Percentiles rank a stretch among this genome's conserved stretches.
Evolutionary conservation across 2,888 invertebrate genomes (phyloP).

Genomic region (Acronicta leporina): DNA sequence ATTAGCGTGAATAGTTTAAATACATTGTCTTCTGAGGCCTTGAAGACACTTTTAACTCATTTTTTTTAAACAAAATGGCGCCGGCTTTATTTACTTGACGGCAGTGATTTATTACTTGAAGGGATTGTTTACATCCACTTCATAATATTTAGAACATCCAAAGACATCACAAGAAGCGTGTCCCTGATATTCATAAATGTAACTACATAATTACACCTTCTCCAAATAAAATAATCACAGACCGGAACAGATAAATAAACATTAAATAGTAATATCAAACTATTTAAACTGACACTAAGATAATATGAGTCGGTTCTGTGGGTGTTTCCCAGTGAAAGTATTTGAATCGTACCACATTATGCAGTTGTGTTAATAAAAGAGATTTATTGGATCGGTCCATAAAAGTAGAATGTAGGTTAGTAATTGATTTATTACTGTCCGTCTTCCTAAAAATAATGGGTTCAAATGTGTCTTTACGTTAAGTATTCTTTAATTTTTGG

Average conservation of each 20-base stretch:
- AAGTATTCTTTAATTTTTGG: no score
- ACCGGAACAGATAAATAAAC: slow-evolving; percentile 21
- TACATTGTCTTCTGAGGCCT: no score
- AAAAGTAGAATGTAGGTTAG: slow-evolving; percentile 2
- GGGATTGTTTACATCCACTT: no score
- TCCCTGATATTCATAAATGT: no score
- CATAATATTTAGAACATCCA: no score
- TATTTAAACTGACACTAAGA: slow-evolving; percentile 1
- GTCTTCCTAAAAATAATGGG: background rate
- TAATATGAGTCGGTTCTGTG: slow-evolving; percentile 14
- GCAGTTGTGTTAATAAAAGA: slow-evolving; percentile 16
- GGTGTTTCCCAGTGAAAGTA: slow-evolving; percentile 21
- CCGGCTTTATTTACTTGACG: no score
- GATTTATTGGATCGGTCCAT: slow-evolving; percentile 29
- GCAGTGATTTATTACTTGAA: no score
- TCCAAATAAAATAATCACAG: slow-evolving; percentile 2
- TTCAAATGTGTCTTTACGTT: no score
- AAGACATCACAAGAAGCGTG: no score
- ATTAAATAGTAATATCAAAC: slow-evolving; percentile 23
- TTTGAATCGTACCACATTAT: slow-evolving; percentile 11
- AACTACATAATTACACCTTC: background rate
- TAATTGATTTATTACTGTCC: background rate
- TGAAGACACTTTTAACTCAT: no score
- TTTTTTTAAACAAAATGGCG: no score
- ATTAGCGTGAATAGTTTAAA: no score